Evolutionary conservation across 2,888 invertebrate species (phyloP), one percentile per base, ranked within the genome.

Genomic region (Dicranocentrus wangi): DNA sequence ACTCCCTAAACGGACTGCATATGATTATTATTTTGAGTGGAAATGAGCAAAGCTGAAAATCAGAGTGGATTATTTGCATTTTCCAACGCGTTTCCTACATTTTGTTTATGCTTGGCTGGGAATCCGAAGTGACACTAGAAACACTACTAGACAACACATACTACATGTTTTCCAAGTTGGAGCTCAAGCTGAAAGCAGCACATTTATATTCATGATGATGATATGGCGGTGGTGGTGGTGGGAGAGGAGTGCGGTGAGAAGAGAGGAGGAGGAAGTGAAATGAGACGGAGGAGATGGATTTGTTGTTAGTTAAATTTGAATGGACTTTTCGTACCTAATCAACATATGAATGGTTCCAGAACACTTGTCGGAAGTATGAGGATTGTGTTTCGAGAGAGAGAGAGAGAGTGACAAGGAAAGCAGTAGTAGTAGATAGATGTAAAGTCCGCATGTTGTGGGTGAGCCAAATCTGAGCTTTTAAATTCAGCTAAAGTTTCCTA

Each of bases 141-240:
- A n/a, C n/a, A n/a, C n/a, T n/a, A n/a, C n/a, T n/a, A n/a, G n/a
- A n/a, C n/a, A n/a, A n/a, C n/a, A n/a, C n/a, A 66, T n/a, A n/a
- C n/a, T n/a, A n/a, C n/a, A n/a, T n/a, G n/a, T n/a, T n/a, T n/a
- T n/a, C n/a, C n/a, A n/a, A n/a, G n/a, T n/a, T 69, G 69, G 25
- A 42, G 63, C 13, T 63, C 55, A 55, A 43, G 28, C 32, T 71
- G 47, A 73, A 73, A 63, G 53, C 19, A 53, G 53, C 55, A 65
- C 51, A 73, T 73, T 73, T 73, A 73, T 65, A 73, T 73, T 73
- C 73, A 73, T 73, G 72, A 61, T 73, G 21, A 43, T 19, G 23
- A 63, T 51, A 43, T 71, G 60, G 58, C 42, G 55, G 51, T n/a
- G 15, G 8, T 3, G 15, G 47, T 71, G 60, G 58, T 43, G 55